A percentile compares a stretch with the other conserved stretches of the same genome.
These are phyloP conservation scores for Elysia chlorotica DNA, from an alignment of 1,140 invertebrate genomes.

Conservation along the genomic window DNA sequence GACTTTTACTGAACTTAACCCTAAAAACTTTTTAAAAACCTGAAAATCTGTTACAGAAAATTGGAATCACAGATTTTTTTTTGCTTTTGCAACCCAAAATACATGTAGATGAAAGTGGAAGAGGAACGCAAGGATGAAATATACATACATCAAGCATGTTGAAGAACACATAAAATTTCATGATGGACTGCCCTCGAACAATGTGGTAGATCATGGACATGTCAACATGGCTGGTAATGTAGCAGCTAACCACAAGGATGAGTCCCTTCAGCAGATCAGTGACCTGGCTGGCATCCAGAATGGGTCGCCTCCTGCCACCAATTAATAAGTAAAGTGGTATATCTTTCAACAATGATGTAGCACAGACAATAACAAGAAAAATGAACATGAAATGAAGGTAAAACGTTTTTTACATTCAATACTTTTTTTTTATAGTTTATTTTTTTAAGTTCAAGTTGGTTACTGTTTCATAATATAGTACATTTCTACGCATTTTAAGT, in stretches of 20 bases:
- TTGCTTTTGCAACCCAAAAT: neutral
- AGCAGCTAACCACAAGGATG: constrained; percentile 82
- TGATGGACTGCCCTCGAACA: constrained; percentile 97
- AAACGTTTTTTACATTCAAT: neutral
- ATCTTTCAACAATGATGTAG: too few relatives aligned
- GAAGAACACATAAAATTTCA: constrained; percentile 99
- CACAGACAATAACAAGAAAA: too few relatives aligned
- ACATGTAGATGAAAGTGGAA: neutral
- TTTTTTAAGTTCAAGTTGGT: too few relatives aligned
- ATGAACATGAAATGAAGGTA: constrained; percentile 1
- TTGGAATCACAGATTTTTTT: too few relatives aligned
- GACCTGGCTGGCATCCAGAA: constrained; percentile 86
- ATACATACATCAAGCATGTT: constrained; percentile 93
- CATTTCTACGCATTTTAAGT: too few relatives aligned
- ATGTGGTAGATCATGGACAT: constrained; percentile 99
- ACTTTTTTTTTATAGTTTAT: neutral
- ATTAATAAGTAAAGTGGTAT: too few relatives aligned
- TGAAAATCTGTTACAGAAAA: too few relatives aligned
- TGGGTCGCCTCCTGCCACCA: constrained; percentile 32
- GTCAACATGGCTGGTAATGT: constrained; percentile 88
- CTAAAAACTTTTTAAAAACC: too few relatives aligned
- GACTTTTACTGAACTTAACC: too few relatives aligned
- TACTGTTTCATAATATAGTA: too few relatives aligned
- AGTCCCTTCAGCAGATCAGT: constrained; percentile 95
- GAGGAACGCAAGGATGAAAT: neutral